Conservation (phyloP, 1,140 invertebrate genomes). For the Drosophila subpulchrella region DNA sequence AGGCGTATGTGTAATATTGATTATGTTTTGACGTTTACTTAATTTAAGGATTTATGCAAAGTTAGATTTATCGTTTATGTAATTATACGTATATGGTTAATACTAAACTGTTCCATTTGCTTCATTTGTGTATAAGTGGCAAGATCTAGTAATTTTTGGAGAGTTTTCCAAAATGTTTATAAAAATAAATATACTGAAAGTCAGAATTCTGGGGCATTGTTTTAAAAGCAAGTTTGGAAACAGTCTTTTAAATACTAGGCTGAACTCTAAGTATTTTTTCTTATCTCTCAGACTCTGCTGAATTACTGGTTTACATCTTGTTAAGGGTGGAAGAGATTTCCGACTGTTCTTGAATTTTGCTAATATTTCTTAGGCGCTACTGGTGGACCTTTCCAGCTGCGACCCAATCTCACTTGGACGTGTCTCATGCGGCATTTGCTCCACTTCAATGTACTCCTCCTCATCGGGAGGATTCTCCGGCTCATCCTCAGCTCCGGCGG, state of each 20-base stretch:
- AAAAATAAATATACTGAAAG: constrained; percentile 28
- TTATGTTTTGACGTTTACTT: constrained; percentile 15
- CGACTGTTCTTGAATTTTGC: too few species aligned
- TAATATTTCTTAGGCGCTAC: constrained; percentile 45
- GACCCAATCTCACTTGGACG: constrained; percentile 41
- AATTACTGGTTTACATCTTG: neutral
- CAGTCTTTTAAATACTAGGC: constrained; percentile 35
- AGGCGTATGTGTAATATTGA: constrained; percentile 50
- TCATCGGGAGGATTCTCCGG: constrained; percentile 57
- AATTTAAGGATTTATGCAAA: constrained; percentile 14
- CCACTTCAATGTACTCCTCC: constrained; percentile 84
- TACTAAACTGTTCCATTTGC: constrained; percentile 54
- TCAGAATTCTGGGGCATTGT: neutral
- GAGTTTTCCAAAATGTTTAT: constrained; percentile 16
- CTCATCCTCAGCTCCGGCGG: constrained; percentile 14
- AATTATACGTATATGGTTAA: constrained; percentile 28
- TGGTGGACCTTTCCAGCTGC: constrained; percentile 63
- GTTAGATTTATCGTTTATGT: neutral
- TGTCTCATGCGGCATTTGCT: constrained; percentile 69
- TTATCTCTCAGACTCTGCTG: neutral
- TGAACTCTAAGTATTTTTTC: neutral
- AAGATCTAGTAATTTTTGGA: constrained; percentile 23
- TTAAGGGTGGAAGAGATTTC: neutral
- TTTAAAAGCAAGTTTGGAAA: constrained; percentile 23
- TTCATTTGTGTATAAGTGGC: constrained; percentile 23